Percentiles rank a stretch among this genome's conserved stretches.
These are phyloP conservation scores for Amphimedon queenslandica DNA, from an alignment of 37 sponge, comb jelly and placozoan species.

Conservation along the genomic window DNA sequence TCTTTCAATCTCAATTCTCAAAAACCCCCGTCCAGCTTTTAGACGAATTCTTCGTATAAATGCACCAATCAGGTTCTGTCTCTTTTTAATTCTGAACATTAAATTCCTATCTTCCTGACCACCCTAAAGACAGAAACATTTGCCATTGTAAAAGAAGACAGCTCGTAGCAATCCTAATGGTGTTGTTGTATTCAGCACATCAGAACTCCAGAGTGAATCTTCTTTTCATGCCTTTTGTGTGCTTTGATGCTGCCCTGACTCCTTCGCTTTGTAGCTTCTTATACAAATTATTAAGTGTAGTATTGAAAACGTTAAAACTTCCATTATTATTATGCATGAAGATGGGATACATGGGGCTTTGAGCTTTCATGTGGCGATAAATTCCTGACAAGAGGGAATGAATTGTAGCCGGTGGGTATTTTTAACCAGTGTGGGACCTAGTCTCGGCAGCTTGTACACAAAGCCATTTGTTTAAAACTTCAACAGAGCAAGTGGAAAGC, in stretches of 20 bases:
- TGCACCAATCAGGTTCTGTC: background rate
- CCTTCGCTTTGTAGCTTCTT: background rate
- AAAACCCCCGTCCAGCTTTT: background rate
- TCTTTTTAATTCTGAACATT: background rate
- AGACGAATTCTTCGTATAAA: background rate
- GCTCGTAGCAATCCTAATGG: constrained; percentile 27
- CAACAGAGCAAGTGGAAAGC: too few species aligned
- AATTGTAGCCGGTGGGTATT: background rate
- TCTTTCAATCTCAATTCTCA: background rate
- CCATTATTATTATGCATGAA: background rate
- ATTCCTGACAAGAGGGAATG: background rate
- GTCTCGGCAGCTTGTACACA: too few species aligned
- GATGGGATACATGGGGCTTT: background rate
- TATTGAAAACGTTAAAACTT: background rate
- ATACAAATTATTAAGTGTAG: background rate
- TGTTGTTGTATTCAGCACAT: constrained; percentile 18
- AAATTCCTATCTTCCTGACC: constrained; percentile 15
- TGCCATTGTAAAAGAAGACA: constrained; percentile 34
- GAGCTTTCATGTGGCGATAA: background rate
- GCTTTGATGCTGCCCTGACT: background rate
- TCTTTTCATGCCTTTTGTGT: constrained; percentile 5
- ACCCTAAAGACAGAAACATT: constrained; percentile 38
- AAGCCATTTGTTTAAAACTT: too few species aligned
- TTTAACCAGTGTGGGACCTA: background rate
- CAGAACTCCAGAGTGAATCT: constrained; percentile 30